Evolutionary conservation across 2,797 vertebrate genomes (phyloP), one percentile per base, ranked within the genome.

Genomic region (Cirrhinus mrigala): DNA sequence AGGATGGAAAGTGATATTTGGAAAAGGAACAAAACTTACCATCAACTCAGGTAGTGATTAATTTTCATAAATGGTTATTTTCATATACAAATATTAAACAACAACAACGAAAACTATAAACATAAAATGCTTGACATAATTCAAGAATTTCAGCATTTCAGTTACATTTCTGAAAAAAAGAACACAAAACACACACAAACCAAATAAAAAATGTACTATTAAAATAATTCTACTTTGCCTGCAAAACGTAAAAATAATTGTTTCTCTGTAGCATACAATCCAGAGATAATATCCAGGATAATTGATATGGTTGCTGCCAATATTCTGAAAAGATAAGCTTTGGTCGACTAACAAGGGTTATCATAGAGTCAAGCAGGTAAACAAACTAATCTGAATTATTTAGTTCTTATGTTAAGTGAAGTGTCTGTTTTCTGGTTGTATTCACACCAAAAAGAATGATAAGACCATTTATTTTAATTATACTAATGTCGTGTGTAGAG

Each of bases 11-110:
- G 9, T 87, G 3, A 78, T 37, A 46, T 87, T 87, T 85, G 82
- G 82, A 15, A 82, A 79, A 29, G 82, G 86, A 82, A 86, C 74
- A 66, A 82, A 86, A 37, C 78, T 88, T 16, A 82, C 15, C 8
- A 46, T 87, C 16, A 56, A 58, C 15, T 84, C 81, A 77, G 64
- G 82, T 88, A 81, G 76, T 24, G 29, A 12, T 66, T 73, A 7
- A n/a, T 33, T 52, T 58, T 60, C 24, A 74, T 44, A 33, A 73
- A 52, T 66, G 10, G 3, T 22, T n/a, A 70, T 37, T 56, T 79
- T 71, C 24, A 29, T 52, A 60, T n/a, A 50, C 0, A 16, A 66
- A 62, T 37, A 54, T 16, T 6, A 20, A 50, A 20, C 2, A 54
- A 9, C 48, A 24, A 60, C 10, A 14, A 22, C 18, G 33, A 33